Evolutionary conservation across 2,113 vertebrate genomes (phyloP).

Genomic region (Myocastor coypus): DNA sequence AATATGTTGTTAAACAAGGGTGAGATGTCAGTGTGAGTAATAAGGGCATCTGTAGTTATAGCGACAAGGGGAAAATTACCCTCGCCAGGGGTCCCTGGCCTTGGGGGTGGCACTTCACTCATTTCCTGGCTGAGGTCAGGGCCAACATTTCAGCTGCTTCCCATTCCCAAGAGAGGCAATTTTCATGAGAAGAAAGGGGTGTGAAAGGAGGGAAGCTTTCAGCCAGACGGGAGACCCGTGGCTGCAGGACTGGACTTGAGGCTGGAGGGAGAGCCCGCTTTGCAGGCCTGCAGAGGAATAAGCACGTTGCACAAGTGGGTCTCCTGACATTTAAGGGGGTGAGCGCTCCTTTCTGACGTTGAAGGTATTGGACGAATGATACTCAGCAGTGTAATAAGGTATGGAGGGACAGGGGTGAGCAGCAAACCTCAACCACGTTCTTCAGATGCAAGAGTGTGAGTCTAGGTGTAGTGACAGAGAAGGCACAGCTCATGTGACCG

Average conservation of each 20-base stretch:
- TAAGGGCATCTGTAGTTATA: slow-evolving; percentile 61
- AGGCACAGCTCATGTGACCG: not conserved
- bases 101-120: not conserved
- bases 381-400: not conserved
- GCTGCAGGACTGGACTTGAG: not conserved
- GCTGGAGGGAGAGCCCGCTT: not conserved
- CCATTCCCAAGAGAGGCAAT: not conserved
- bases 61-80: slow-evolving; percentile 63
- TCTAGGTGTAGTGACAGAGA: not conserved
- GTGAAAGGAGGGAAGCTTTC: not conserved
- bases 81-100: slow-evolving; percentile 29
- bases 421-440: not conserved
- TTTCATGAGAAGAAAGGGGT: slow-evolving; percentile 32
- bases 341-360: not conserved
- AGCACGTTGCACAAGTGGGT: fast-evolving
- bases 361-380: not conserved
- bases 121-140: not conserved
- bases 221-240: fast-evolving
- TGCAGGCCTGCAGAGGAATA: not conserved
- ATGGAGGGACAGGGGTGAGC: not conserved
- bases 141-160: not conserved
- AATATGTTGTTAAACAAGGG: slow-evolving; percentile 81
- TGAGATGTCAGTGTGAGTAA: slow-evolving; percentile 61
- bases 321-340: not conserved
- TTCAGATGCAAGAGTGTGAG: fast-evolving